Evolutionary conservation across 1,140 invertebrate genomes (phyloP).

Genomic region (Globodera rostochiensis): DNA sequence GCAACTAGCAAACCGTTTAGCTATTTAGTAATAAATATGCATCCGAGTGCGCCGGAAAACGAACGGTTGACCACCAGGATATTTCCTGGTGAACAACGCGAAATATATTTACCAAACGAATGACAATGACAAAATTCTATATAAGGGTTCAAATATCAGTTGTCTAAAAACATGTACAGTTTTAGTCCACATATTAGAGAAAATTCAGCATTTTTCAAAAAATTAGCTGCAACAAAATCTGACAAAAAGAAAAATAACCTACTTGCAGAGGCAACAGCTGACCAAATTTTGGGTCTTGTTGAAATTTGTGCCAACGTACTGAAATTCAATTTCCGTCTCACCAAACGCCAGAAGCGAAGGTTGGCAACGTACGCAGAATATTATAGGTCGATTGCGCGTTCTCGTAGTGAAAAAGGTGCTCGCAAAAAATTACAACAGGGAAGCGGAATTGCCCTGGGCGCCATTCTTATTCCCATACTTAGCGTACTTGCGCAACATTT

Average conservation of each 20-base stretch:
- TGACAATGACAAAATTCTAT: background rate
- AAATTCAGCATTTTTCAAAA: background rate
- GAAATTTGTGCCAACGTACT: conserved; percentile 4
- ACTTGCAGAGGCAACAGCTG: background rate
- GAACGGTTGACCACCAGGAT: background rate
- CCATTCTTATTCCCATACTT: background rate
- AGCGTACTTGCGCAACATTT: conserved; percentile 13
- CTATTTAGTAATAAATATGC: background rate
- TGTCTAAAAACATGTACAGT: background rate
- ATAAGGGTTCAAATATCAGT: background rate
- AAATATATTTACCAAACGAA: background rate
- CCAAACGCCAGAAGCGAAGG: too few relatives aligned
- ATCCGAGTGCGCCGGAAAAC: background rate
- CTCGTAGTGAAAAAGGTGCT: too few relatives aligned
- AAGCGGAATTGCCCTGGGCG: too few relatives aligned
- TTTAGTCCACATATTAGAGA: background rate
- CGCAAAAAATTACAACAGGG: too few relatives aligned
- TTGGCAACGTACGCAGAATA: too few relatives aligned
- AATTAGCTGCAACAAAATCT: background rate
- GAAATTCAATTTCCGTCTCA: background rate
- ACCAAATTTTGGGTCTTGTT: background rate
- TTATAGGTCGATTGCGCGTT: too few relatives aligned
- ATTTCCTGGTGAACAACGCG: background rate
- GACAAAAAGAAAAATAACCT: background rate
- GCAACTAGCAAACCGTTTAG: background rate